phyloP scores from a whole-genome alignment of 2,113 vertebrate species.

The Ceyx melanurus region DNA sequence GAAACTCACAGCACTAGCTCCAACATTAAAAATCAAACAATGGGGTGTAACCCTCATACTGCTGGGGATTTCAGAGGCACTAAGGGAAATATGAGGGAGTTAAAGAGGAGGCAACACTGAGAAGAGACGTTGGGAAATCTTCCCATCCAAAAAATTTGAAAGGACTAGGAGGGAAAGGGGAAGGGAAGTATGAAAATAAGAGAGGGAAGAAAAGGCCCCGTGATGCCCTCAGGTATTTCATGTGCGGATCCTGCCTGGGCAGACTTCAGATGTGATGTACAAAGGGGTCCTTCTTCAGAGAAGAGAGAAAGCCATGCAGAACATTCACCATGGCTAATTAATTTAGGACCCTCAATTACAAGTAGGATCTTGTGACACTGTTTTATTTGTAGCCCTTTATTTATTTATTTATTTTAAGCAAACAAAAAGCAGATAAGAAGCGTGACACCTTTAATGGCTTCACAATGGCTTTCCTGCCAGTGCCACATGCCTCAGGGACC shows the following conservation, averaged over 20 bases:
- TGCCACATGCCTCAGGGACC: background rate
- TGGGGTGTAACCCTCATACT: accelerated
- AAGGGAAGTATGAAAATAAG: background rate
- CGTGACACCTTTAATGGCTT: constrained; percentile 28
- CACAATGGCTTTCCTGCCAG: background rate
- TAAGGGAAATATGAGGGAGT: background rate
- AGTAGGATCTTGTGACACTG: constrained; percentile 57
- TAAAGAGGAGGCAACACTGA: accelerated
- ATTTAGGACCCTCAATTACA: constrained; percentile 52
- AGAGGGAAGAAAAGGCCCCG: background rate
- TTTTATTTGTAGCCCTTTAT: constrained; percentile 16
- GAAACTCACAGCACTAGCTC: background rate
- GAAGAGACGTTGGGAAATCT: background rate
- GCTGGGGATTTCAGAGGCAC: background rate
- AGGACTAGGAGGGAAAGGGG: constrained; percentile 13
- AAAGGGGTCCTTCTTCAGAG: constrained; percentile 55
- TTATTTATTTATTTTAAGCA: background rate
- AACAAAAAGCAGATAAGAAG: constrained; percentile 22
- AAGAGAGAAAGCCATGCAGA: constrained; percentile 39
- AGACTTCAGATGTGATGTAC: background rate
- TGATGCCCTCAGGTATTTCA: constrained; percentile 53
- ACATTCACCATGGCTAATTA: constrained; percentile 62
- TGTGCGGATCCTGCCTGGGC: background rate
- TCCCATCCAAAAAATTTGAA: background rate
- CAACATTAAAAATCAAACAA: accelerated